Conservation (phyloP, 2,113 vertebrate genomes). For the Lasiurus cinereus region DNA sequence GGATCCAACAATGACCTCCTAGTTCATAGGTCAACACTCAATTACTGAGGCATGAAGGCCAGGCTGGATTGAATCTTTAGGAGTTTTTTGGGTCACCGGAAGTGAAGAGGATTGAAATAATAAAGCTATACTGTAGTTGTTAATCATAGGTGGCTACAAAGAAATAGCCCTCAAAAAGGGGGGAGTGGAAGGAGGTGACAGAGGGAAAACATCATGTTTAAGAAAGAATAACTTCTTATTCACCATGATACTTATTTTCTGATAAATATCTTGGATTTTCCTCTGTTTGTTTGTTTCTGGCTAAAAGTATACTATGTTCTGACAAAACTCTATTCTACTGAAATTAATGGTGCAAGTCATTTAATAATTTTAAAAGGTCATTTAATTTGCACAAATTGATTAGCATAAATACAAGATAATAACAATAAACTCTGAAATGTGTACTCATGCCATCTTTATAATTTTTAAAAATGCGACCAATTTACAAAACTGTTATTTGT, state of each 20-base stretch:
- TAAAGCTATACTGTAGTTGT: background rate
- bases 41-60: no score
- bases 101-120: background rate
- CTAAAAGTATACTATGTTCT: constrained; percentile 61
- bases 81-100: background rate
- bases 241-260: constrained; percentile 73
- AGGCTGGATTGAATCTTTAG: background rate
- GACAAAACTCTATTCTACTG: constrained; percentile 57
- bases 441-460: background rate
- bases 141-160: background rate
- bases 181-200: background rate
- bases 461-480: constrained; percentile 19
- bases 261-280: constrained; percentile 57
- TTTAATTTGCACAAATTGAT: constrained; percentile 40
- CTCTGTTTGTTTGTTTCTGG: background rate
- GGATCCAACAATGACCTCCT: no score
- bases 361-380: no score
- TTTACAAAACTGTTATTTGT: background rate
- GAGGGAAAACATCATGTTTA: constrained; percentile 59
- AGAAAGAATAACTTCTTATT: constrained; percentile 66
- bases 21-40: no score
- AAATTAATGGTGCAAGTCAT: background rate
- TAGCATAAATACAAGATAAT: background rate
- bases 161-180: background rate
- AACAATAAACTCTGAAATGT: constrained; percentile 5